Evolutionary conservation across 1,140 invertebrate species (phyloP).

Genomic region (Drosophila lowei): DNA sequence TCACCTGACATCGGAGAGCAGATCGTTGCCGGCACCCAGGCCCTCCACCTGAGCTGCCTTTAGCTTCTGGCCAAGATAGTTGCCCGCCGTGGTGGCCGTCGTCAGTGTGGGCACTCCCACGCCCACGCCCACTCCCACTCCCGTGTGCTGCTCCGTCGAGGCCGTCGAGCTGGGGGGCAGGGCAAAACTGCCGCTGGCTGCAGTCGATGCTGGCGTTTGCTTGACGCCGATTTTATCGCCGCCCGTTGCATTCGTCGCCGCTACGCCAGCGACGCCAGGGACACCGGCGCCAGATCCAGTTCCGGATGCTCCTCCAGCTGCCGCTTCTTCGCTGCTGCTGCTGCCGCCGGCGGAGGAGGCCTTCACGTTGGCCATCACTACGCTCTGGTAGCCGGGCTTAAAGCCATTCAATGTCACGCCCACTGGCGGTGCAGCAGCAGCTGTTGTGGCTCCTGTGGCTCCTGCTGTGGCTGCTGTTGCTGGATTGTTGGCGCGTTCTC

Average conservation of each 20-base stretch:
- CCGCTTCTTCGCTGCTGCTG: conserved; percentile 24
- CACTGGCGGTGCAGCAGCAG: conserved; percentile 26
- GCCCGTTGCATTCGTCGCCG: conserved; percentile 24
- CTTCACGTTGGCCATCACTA: conserved; percentile 68
- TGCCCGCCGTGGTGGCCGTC: conserved; percentile 70
- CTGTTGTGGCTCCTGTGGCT: conserved; percentile 3
- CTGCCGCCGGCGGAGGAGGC: neutral
- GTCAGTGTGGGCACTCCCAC: conserved; percentile 50
- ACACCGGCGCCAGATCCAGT: conserved; percentile 7
- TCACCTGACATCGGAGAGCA: conserved; percentile 78
- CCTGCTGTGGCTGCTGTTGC: conserved; percentile 17
- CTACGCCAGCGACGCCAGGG: conserved; percentile 14
- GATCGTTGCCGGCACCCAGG: conserved; percentile 73
- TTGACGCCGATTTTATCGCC: conserved; percentile 54
- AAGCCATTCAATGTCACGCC: conserved; percentile 64
- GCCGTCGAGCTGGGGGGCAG: conserved; percentile 13
- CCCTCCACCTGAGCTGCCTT: conserved; percentile 80
- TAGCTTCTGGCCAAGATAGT: conserved; percentile 76
- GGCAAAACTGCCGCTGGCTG: conserved; percentile 9
- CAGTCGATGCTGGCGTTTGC: conserved; percentile 22
- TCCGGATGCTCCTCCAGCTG: conserved; percentile 3
- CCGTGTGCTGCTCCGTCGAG: conserved; percentile 16
- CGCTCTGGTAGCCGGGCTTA: conserved; percentile 65
- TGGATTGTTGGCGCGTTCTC: conserved; percentile 7
- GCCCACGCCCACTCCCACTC: conserved; percentile 8